phyloP scores from a whole-genome alignment of 2,797 vertebrate species.

The Chelonia mydas region DNA sequence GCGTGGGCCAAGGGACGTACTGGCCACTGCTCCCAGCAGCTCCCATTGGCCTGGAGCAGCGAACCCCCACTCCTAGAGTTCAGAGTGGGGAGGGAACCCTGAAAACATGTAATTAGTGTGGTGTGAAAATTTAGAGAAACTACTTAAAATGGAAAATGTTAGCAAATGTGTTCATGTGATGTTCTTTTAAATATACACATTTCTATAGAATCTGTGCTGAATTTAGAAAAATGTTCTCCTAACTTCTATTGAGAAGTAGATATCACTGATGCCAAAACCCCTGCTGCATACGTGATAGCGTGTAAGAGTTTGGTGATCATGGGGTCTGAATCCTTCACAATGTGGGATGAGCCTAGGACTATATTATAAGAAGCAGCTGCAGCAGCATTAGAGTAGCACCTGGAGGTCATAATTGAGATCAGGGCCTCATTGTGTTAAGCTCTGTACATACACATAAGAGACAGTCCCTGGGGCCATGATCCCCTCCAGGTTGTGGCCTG shows the following conservation, averaged over 20 bases:
- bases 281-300: not conserved
- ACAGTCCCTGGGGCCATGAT: no score
- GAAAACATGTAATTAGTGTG: not conserved
- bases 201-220: not conserved
- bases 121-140: not conserved
- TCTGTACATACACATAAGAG: no score
- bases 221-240: not conserved
- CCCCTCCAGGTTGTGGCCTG: not conserved
- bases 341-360: not conserved
- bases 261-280: accelerated
- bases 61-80: no score
- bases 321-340: not conserved
- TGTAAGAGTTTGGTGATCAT: not conserved
- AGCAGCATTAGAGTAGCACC: not conserved
- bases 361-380: not conserved
- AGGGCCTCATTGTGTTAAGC: no score
- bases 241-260: not conserved
- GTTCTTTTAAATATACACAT: accelerated
- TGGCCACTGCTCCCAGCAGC: no score
- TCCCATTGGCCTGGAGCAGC: no score
- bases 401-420: no score
- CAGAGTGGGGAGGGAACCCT: no score
- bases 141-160: not conserved
- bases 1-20: no score
- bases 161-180: not conserved